phyloP scores from a whole-genome alignment of 1,140 invertebrate genomes.

The Babylonia areolata region DNA sequence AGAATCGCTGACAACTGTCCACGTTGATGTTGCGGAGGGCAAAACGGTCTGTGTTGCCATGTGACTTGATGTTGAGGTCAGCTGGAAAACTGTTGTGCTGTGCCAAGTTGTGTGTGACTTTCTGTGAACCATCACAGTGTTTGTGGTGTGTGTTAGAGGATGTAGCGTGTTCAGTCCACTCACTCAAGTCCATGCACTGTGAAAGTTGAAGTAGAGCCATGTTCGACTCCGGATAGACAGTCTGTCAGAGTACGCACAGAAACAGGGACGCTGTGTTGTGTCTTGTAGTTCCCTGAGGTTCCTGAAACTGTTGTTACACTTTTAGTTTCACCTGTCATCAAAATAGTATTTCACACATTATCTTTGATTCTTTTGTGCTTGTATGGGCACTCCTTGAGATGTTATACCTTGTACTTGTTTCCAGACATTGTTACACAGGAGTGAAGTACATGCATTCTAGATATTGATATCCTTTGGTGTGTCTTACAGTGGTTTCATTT shows the following conservation, averaged over 20 bases:
- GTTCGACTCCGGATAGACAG: neutral
- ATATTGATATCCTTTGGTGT: too few relatives aligned
- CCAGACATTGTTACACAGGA: too few relatives aligned
- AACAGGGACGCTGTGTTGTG: neutral
- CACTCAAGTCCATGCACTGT: neutral
- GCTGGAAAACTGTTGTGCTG: too few relatives aligned
- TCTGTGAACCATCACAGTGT: neutral
- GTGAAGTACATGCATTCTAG: too few relatives aligned
- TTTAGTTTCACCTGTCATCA: neutral
- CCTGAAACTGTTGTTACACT: neutral
- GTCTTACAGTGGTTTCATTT: too few relatives aligned
- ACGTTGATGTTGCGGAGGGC: neutral
- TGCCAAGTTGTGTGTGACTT: too few relatives aligned
- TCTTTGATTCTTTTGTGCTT: neutral
- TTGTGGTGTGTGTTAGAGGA: neutral
- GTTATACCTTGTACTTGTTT: too few relatives aligned
- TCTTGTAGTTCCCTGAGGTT: constrained; percentile 4
- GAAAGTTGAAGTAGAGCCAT: neutral
- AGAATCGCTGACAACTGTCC: neutral
- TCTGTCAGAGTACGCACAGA: constrained; percentile 1
- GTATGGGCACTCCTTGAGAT: neutral
- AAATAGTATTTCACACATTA: neutral
- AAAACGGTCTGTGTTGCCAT: neutral
- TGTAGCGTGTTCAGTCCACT: neutral
- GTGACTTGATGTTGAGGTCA: too few relatives aligned